phyloP scores from a whole-genome alignment of 2,113 vertebrate genomes.

The Saguinus imperator region DNA sequence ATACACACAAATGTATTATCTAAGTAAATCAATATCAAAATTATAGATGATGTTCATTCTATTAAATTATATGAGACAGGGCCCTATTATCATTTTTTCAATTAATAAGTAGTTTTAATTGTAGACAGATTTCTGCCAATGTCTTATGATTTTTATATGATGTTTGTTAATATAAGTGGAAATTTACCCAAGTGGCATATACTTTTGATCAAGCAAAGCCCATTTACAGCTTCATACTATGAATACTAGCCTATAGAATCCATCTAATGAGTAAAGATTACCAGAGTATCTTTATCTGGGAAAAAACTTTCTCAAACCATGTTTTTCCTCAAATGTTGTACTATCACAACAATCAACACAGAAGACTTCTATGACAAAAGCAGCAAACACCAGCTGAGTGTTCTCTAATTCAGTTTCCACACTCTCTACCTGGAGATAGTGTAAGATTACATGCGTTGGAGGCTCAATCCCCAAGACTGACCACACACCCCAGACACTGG shows the following conservation, averaged over 20 bases:
- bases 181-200: background rate
- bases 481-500: no score
- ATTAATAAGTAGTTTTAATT: background rate
- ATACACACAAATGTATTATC: background rate
- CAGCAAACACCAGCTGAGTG: no score
- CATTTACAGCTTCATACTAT: background rate
- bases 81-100: background rate
- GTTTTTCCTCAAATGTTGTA: no score
- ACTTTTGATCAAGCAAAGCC: background rate
- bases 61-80: background rate
- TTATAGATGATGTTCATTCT: background rate
- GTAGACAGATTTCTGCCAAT: background rate
- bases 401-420: no score
- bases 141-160: background rate
- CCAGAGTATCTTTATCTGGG: background rate
- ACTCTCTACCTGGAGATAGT: no score
- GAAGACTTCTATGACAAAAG: no score
- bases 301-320: no score
- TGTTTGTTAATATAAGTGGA: background rate
- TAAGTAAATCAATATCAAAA: background rate
- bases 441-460: no score
- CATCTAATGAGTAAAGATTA: background rate
- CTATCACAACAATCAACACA: no score
- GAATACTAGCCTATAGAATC: background rate
- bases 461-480: no score